Percentiles rank a stretch among this genome's conserved stretches.
Conservation (phyloP, 2,888 invertebrate genomes). For the Carcina quercana region DNA sequence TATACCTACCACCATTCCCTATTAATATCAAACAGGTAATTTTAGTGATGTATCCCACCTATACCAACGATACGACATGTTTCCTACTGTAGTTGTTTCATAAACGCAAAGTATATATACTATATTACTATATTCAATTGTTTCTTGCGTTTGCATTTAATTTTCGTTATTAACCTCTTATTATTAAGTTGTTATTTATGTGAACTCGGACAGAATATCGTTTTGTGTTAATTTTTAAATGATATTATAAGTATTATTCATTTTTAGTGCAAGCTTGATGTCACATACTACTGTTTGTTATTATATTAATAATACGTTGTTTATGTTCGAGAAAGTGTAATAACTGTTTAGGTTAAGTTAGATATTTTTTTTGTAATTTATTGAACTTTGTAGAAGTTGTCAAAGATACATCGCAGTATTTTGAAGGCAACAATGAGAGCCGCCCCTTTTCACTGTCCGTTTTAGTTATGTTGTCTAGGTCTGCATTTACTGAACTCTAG, state of each 20-base stretch:
- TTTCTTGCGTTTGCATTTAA: slow-evolving; percentile 41
- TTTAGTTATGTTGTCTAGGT: slow-evolving; percentile 31
- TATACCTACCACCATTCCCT: slow-evolving; percentile 37
- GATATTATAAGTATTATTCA: slow-evolving; percentile 38
- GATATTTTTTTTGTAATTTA: slow-evolving; percentile 24
- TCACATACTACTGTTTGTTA: slow-evolving; percentile 34
- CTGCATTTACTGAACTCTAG: slow-evolving; percentile 37
- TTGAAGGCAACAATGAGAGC: slow-evolving; percentile 22
- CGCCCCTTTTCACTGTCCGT: slow-evolving; percentile 21
- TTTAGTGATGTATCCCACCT: slow-evolving; percentile 55
- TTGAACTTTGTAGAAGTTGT: slow-evolving; percentile 21
- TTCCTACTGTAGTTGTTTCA: slow-evolving; percentile 28
- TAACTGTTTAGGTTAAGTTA: slow-evolving; percentile 28
- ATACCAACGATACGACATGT: slow-evolving; percentile 32
- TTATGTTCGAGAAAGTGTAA: slow-evolving; percentile 33
- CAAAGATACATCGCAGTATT: slow-evolving; percentile 44
- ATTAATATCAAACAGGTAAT: slow-evolving; percentile 33
- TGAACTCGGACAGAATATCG: slow-evolving; percentile 26
- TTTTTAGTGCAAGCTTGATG: slow-evolving; percentile 34
- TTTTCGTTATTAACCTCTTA: slow-evolving; percentile 26
- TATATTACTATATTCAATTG: slow-evolving; percentile 27
- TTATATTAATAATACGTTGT: slow-evolving; percentile 29
- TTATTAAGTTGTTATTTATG: slow-evolving; percentile 32
- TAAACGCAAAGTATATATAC: slow-evolving; percentile 27
- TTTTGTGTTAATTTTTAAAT: slow-evolving; percentile 36